phyloP scores from a whole-genome alignment of 2,888 invertebrate species.

The Oxycera nigricornis region DNA sequence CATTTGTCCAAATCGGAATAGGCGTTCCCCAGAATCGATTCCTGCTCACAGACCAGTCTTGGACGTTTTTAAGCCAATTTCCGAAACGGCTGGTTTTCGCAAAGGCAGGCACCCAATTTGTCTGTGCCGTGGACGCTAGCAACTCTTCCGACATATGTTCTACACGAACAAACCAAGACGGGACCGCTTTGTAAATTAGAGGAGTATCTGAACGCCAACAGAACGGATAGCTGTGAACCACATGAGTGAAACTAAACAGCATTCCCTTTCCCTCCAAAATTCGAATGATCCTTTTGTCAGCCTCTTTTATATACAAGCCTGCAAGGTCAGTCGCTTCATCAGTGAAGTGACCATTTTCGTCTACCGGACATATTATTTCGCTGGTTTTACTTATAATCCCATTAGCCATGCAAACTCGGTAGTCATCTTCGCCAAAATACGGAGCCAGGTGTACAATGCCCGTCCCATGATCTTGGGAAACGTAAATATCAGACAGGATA shows the following conservation, averaged over 20 bases:
- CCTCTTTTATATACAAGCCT: conserved; percentile 95
- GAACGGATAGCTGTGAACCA: conserved; percentile 96
- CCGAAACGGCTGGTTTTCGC: conserved; percentile 98
- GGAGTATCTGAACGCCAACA: conserved; percentile 99
- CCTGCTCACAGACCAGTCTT: conserved; percentile 93
- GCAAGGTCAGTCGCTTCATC: conserved; percentile 84
- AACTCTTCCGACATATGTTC: conserved; percentile 86
- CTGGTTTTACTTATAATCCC: conserved; percentile 89
- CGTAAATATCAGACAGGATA: conserved; percentile 88
- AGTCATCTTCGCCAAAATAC: conserved; percentile 99
- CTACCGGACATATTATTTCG: conserved; percentile 91
- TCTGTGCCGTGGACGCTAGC: conserved; percentile 78
- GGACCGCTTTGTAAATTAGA: conserved; percentile 96
- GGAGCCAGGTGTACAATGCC: conserved; percentile 98
- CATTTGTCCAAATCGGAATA: conserved; percentile 95
- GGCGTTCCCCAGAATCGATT: conserved; percentile 99
- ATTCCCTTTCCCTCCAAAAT: conserved; percentile 77
- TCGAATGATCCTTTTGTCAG: conserved; percentile 93
- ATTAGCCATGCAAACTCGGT: conserved; percentile 77
- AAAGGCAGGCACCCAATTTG: conserved; percentile 99
- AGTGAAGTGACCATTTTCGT: conserved; percentile 87
- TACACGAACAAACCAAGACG: conserved; percentile 98
- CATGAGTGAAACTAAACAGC: conserved; percentile 77
- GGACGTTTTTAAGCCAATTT: conserved; percentile 96
- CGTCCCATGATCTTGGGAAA: conserved; percentile 95